These are phyloP conservation scores for Pimephales promelas DNA, from an alignment of 2,113 vertebrate species.

Conservation along the genomic window DNA sequence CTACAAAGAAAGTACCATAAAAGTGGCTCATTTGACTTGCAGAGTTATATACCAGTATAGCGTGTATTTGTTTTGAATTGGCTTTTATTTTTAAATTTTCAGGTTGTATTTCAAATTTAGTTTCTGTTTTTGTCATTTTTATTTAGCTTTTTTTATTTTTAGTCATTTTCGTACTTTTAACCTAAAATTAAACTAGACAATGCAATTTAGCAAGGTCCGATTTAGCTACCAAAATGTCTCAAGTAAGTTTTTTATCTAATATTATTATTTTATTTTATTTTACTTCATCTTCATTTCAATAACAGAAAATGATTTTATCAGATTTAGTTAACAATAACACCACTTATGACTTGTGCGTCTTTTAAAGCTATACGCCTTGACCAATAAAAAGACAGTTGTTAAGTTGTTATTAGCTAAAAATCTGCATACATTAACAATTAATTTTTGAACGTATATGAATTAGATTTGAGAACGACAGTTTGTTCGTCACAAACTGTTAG, in stretches of 20 bases:
- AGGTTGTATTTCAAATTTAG: background rate
- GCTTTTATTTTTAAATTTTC: background rate
- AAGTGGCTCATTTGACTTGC: background rate
- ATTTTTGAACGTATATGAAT: background rate
- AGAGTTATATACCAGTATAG: background rate
- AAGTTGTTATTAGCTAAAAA: background rate
- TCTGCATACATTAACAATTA: background rate
- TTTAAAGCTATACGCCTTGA: background rate
- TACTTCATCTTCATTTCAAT: background rate
- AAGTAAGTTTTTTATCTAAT: background rate
- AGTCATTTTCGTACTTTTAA: background rate
- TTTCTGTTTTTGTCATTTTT: background rate
- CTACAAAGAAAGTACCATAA: too few species aligned
- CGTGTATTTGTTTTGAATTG: background rate
- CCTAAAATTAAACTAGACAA: background rate
- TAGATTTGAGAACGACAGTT: background rate
- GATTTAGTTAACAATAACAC: too few species aligned
- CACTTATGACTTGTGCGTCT: background rate
- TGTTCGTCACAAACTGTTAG: background rate
- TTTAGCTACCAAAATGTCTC: background rate
- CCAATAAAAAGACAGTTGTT: background rate
- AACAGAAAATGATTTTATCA: too few species aligned
- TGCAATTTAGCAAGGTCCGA: background rate
- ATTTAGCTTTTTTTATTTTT: background rate
- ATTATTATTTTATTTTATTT: background rate